Evolutionary conservation across 2,888 invertebrate genomes (phyloP).

Genomic region (Drosophila mettleri): DNA sequence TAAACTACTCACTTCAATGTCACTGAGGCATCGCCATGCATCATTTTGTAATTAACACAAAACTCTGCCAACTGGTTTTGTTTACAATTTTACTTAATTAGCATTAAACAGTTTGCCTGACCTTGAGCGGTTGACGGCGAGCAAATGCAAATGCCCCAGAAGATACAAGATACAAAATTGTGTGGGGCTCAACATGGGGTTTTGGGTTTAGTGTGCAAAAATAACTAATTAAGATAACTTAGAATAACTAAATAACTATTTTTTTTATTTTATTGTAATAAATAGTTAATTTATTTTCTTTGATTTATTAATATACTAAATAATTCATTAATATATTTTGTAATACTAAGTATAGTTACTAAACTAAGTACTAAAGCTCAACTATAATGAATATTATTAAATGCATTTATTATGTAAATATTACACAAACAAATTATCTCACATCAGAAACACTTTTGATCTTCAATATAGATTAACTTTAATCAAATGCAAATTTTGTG

Average conservation of each 20-base stretch:
- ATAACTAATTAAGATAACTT: not conserved
- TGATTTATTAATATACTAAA: too few species aligned
- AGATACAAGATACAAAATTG: constrained; percentile 1
- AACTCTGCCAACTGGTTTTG: constrained; percentile 43
- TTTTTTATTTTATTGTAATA: not conserved
- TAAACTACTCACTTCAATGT: constrained; percentile 40
- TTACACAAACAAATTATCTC: not conserved
- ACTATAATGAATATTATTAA: not conserved
- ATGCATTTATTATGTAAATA: not conserved
- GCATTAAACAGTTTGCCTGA: constrained; percentile 25
- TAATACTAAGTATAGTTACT: too few species aligned
- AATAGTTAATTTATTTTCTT: too few species aligned
- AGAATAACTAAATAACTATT: not conserved
- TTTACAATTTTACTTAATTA: constrained; percentile 54
- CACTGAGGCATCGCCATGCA: constrained; percentile 33
- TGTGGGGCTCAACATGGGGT: constrained; percentile 4
- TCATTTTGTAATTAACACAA: constrained; percentile 51
- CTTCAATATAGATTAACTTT: not conserved
- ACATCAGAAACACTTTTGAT: not conserved
- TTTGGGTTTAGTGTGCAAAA: not conserved
- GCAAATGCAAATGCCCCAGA: constrained; percentile 6
- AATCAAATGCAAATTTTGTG: constrained; percentile 1
- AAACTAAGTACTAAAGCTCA: too few species aligned
- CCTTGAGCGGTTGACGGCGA: constrained; percentile 31
- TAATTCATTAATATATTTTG: too few species aligned